Conservation (phyloP, 2,797 vertebrate species). For the Telmatherina bonti region DNA sequence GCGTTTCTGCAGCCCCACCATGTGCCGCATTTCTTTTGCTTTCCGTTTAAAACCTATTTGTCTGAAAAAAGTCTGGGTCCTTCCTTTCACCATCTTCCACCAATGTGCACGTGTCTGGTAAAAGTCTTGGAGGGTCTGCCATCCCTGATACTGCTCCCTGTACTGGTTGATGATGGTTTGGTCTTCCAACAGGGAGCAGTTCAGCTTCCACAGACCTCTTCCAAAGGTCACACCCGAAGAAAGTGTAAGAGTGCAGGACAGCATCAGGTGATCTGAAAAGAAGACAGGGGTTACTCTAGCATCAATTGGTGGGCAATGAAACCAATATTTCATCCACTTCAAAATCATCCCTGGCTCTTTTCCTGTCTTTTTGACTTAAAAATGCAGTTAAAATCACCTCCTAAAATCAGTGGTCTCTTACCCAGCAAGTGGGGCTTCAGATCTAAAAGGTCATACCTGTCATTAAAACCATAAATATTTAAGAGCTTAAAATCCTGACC, state of each 20-base stretch:
- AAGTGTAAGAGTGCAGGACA: background rate
- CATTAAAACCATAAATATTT: too few species aligned
- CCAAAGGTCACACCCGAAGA: background rate
- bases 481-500: too few species aligned
- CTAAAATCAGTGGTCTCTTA: too few species aligned
- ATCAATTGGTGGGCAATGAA: background rate
- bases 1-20: slow-evolving; percentile 49
- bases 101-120: slow-evolving; percentile 6
- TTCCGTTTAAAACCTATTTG: slow-evolving; percentile 14
- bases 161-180: too few species aligned
- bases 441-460: background rate
- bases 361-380: too few species aligned
- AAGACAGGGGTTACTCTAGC: background rate
- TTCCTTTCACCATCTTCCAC: slow-evolving; percentile 56
- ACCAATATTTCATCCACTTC: slow-evolving; percentile 19
- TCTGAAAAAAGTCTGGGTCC: slow-evolving; percentile 43
- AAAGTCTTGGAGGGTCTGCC: slow-evolving; percentile 21
- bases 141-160: background rate
- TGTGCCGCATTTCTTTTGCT: background rate
- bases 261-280: background rate
- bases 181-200: too few species aligned
- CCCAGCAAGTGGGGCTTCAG: background rate
- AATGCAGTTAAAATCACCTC: too few species aligned
- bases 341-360: too few species aligned
- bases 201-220: slow-evolving; percentile 1